Conservation (phyloP, 2,113 vertebrate genomes). For the Anarrhichthys ocellatus region DNA sequence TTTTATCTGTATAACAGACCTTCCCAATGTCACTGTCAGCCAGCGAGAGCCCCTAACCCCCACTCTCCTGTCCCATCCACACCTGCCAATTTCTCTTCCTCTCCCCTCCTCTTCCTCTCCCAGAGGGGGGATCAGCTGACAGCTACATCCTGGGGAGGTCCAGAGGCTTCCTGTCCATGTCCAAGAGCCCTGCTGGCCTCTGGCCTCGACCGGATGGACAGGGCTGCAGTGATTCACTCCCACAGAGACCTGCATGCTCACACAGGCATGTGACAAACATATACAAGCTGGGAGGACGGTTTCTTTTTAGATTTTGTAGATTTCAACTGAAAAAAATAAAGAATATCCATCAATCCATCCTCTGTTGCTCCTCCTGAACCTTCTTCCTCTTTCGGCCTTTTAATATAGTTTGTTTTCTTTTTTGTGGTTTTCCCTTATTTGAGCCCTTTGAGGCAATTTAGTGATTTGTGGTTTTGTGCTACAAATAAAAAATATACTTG, state of each 20-base stretch:
- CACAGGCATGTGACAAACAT: constrained; percentile 41
- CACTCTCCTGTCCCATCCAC: constrained; percentile 56
- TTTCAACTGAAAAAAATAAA: background rate
- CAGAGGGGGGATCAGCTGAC: constrained; percentile 75
- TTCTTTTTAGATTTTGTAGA: background rate
- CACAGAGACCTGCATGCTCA: constrained; percentile 15
- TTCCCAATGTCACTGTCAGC: constrained; percentile 62
- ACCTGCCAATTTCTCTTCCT: constrained; percentile 67
- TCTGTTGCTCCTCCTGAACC: background rate
- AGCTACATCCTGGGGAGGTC: constrained; percentile 81
- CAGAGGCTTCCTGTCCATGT: constrained; percentile 76
- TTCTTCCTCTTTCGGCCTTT: background rate
- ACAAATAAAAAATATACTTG: background rate
- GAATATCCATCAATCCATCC: background rate
- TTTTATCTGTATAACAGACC: constrained; percentile 73
- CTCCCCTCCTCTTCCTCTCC: constrained; percentile 40
- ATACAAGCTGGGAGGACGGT: constrained; percentile 26
- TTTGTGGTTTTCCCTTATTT: background rate
- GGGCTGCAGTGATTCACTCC: constrained; percentile 53
- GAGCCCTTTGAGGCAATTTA: background rate
- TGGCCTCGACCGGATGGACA: constrained; percentile 71
- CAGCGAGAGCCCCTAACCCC: constrained; percentile 24
- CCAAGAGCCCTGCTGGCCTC: constrained; percentile 68
- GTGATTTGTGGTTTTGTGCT: background rate
- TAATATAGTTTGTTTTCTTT: background rate